phyloP scores from a whole-genome alignment of 2,797 vertebrate species.

The Oreochromis mossambicus region DNA sequence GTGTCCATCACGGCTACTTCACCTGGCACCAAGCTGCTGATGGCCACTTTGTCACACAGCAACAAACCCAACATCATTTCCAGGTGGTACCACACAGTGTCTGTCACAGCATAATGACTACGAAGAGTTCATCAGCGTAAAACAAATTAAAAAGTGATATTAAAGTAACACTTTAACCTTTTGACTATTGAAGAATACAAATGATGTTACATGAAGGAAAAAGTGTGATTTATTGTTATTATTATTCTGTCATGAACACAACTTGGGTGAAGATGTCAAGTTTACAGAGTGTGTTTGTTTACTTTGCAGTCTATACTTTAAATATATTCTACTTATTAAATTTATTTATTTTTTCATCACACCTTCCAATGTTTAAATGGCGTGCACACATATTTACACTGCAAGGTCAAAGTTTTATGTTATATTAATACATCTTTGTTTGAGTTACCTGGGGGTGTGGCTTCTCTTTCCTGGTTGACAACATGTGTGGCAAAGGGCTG shows the following conservation, averaged over 20 bases:
- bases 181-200: not conserved
- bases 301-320: not conserved
- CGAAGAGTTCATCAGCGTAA: not conserved
- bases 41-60: conserved; percentile 48
- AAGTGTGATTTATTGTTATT: not conserved
- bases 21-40: conserved; percentile 60
- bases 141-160: not conserved
- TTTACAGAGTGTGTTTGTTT: not conserved
- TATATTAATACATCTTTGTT: not conserved
- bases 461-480: too few relatives aligned
- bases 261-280: not conserved
- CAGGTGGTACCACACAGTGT: conserved; percentile 50
- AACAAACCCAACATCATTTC: not conserved
- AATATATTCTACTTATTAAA: not conserved
- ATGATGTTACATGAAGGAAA: not conserved
- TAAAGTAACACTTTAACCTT: not conserved
- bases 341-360: not conserved
- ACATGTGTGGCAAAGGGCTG: too few relatives aligned
- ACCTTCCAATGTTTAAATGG: not conserved
- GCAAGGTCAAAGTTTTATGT: not conserved
- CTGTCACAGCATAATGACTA: not conserved
- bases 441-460: not conserved
- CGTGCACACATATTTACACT: not conserved
- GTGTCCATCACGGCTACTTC: conserved; percentile 55
- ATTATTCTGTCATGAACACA: not conserved